Evolutionary conservation across 2,797 vertebrate species (phyloP).

Genomic region (Moxostoma hubbsi): DNA sequence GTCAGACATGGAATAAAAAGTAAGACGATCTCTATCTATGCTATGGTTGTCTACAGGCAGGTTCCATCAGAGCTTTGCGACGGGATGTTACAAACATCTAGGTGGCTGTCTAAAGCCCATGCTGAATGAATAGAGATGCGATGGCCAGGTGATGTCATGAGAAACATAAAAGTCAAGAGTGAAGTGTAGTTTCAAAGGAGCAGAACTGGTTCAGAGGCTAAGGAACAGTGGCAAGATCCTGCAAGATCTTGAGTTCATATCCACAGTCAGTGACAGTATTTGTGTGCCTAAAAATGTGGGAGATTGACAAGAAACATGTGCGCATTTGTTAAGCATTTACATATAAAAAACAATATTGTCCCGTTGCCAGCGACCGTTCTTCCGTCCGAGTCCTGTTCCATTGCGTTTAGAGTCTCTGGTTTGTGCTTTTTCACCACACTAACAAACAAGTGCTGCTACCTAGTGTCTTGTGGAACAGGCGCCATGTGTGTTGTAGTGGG

Average conservation of each 20-base stretch:
- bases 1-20: constrained; percentile 37
- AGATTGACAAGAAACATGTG: constrained; percentile 17
- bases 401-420: constrained; percentile 39
- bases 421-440: constrained; percentile 48
- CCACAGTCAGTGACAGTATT: constrained; percentile 33
- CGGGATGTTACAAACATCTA: constrained; percentile 24
- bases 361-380: constrained; percentile 17
- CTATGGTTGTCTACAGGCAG: constrained; percentile 47
- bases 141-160: background rate
- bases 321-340: constrained; percentile 17
- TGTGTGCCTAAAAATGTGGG: background rate
- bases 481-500: constrained; percentile 10
- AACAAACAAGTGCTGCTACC: constrained; percentile 52
- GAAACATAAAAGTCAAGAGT: background rate
- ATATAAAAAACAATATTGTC: constrained; percentile 17
- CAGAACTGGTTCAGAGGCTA: background rate
- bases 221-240: too few relatives aligned
- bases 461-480: constrained; percentile 53
- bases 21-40: constrained; percentile 39
- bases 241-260: constrained; percentile 31
- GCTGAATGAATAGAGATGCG: constrained; percentile 18
- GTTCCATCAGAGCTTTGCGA: constrained; percentile 19
- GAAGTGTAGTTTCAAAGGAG: background rate
- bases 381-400: constrained; percentile 33
- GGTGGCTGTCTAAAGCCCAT: background rate